Conservation (phyloP, 2,797 vertebrate species). For the Xerus rutilus region DNA sequence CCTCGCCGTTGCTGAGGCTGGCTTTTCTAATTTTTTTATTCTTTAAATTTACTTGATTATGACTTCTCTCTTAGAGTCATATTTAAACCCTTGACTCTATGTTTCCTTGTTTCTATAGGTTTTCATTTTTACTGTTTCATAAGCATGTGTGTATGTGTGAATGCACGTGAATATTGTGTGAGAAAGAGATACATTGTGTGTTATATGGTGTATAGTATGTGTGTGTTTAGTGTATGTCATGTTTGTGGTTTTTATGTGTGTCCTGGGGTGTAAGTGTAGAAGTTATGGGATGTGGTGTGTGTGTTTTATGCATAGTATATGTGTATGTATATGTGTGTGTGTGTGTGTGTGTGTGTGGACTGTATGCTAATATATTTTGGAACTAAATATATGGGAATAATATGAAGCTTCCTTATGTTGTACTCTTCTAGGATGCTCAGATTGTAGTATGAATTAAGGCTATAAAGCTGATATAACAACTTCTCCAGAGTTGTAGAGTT, state of each 20-base stretch:
- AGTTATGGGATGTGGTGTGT: neutral
- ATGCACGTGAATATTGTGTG: neutral
- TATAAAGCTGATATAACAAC: neutral
- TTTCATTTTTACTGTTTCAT: neutral
- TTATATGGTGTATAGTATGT: neutral
- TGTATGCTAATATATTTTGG: neutral
- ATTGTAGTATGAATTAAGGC: neutral
- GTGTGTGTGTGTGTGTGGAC: neutral
- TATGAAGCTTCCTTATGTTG: neutral
- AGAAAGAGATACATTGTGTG: neutral
- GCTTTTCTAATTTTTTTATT: too few species aligned
- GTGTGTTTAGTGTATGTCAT: accelerated
- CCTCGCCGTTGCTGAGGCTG: too few species aligned
- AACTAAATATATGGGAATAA: neutral
- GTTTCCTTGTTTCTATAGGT: neutral
- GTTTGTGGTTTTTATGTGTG: neutral
- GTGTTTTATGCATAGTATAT: neutral
- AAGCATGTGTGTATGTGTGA: neutral
- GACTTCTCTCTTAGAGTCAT: neutral
- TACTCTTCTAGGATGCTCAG: neutral
- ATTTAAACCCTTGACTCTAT: neutral
- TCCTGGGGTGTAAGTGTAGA: neutral
- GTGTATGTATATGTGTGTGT: too few species aligned
- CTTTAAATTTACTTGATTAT: neutral
- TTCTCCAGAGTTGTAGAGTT: neutral